Percentiles rank a stretch among this genome's conserved stretches.
These are phyloP conservation scores for Pristiophorus japonicus DNA, from an alignment of 2,113 vertebrate genomes.

Conservation along the genomic window DNA sequence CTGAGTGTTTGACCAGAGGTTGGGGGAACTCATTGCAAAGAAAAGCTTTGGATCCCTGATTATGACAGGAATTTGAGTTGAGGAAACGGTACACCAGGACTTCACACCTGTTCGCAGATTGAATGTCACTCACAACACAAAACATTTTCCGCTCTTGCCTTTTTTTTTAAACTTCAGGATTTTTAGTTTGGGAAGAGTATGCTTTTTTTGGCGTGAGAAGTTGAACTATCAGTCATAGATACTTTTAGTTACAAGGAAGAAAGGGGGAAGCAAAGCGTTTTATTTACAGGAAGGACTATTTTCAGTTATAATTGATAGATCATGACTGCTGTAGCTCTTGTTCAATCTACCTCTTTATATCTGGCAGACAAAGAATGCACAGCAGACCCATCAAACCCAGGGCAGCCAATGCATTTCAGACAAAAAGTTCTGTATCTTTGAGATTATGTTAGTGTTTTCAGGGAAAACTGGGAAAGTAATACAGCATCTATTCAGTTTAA, in stretches of 20 bases:
- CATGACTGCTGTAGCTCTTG: neutral
- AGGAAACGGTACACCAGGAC: conserved; percentile 31
- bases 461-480: neutral
- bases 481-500: conserved; percentile 1
- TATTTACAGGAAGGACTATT: conserved; percentile 33
- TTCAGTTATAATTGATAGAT: conserved; percentile 33
- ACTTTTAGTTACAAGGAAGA: conserved; percentile 22
- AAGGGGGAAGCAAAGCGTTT: conserved; percentile 28
- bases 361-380: neutral
- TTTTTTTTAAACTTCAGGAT: conserved; percentile 22
- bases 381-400: neutral
- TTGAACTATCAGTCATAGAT: conserved; percentile 19
- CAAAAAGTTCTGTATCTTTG: neutral
- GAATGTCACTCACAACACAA: conserved; percentile 37
- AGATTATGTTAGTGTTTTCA: neutral
- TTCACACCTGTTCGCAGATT: conserved; percentile 34
- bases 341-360: conserved; percentile 16
- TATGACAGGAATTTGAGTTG: conserved; percentile 35
- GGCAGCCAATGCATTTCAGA: neutral
- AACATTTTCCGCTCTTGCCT: conserved; percentile 29
- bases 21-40: conserved; percentile 27
- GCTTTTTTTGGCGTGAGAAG: conserved; percentile 14
- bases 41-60: conserved; percentile 36
- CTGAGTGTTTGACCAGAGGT: conserved; percentile 22
- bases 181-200: conserved; percentile 25